Evolutionary conservation across 1,140 invertebrate species (phyloP), one percentile per base, ranked within the genome.

Genomic region (Eumeta japonica): DNA sequence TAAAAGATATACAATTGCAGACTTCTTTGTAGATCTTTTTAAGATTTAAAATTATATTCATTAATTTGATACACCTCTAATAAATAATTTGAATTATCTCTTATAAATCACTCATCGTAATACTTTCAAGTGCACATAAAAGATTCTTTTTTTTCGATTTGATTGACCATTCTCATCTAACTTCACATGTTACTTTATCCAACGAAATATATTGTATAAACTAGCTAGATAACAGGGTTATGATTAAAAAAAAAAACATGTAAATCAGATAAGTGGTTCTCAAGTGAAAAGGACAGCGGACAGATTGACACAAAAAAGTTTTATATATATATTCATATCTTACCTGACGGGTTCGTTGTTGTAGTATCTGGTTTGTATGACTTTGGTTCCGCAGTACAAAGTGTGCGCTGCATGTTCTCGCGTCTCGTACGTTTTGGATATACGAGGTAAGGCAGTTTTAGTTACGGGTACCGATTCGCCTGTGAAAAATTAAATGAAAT

Each of bases 351-450:
- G 64, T 37, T 89, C 84, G 39, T 84, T 86, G 32, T 85, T 88
- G 62, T 90, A 93, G 62, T 90, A 95, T 46, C 95, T 79, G 0
- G 94, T 97, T 73, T 99, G 97, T 45, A 99, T 90, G 9, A 99
- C 85, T 54, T 87, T 83, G 0, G 97, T 99, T 0, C 97, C 97
- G 67, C 91, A 94, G 61, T 91, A 99, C 0, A 99, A 73, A 0
- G 91, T 90, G 56, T 97, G 91, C 17, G 88, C 83, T 0, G 85
- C 83, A 62, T 98, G 92, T 46, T 94, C 89, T 59, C 88, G 89
- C 11, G 82, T 74, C 47, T 87, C 80, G 53, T 89, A 92, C 10
- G 78, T 64, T 10, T 81, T 62, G 46, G 85, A 81, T 4, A 78
- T 73, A 3, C 81, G 81, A n/a, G 87, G 86, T 27, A 95, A 62